Conservation (phyloP, 2,113 vertebrate genomes). For the Fulica atra region DNA sequence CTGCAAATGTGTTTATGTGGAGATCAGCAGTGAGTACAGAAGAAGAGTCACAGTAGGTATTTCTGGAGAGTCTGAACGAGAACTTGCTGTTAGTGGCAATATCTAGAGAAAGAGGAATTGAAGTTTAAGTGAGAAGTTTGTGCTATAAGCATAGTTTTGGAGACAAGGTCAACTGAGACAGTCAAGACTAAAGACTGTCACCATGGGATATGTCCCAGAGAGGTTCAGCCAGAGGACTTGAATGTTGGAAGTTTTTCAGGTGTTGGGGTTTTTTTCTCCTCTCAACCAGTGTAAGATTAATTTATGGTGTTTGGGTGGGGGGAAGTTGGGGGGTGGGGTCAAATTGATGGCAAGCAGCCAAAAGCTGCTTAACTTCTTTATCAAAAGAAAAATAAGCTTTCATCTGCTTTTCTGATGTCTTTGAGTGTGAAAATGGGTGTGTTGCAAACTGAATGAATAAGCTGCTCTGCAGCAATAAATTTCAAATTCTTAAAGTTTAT, state of each 20-base stretch:
- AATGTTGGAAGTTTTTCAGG: constrained; percentile 19
- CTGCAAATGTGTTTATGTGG: neutral
- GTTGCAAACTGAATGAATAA: neutral
- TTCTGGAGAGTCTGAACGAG: neutral
- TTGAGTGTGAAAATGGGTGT: constrained; percentile 52
- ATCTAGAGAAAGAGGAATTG: neutral
- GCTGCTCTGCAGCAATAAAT: neutral
- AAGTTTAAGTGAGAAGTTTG: neutral
- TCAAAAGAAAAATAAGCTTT: constrained; percentile 62
- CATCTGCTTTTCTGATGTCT: constrained; percentile 53
- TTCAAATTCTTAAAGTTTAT: constrained; percentile 16
- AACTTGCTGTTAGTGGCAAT: neutral
- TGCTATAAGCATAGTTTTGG: neutral
- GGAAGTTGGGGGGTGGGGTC: constrained; percentile 18
- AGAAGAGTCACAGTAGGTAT: neutral
- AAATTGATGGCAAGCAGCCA: constrained; percentile 40
- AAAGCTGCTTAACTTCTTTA: constrained; percentile 52
- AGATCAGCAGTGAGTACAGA: neutral
- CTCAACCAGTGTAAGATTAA: constrained; percentile 44
- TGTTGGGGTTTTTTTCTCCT: neutral
- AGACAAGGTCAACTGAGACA: constrained; percentile 2
- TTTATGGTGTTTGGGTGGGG: constrained; percentile 28
- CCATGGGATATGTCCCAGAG: constrained; percentile 12
- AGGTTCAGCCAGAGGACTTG: constrained; percentile 72
- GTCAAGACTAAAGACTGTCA: constrained; percentile 24